Base-by-base conservation (phyloP, 2,113 vertebrate species). In the Tautogolabrus adspersus region DNA sequence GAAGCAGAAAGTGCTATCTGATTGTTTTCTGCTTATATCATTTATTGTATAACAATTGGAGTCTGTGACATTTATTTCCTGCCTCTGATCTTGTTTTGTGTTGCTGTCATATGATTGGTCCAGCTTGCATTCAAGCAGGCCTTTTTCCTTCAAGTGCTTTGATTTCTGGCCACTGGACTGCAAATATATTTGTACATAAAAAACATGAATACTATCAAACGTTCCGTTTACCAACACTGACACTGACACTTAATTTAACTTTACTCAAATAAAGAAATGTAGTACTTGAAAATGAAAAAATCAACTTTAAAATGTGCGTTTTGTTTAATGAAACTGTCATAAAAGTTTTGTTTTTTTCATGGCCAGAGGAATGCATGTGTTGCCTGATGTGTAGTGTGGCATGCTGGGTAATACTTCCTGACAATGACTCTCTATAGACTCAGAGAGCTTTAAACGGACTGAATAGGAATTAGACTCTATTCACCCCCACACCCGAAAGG, bases 391-490 rank as follows among this genome's bases (percentile, higher is more conserved):
- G 34, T 26, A 83, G 86, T 84, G 86, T 77, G 86, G 82, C 82
- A 72, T 88, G 77, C 73, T 85, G 82, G 75, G 66, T 90, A 87
- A 86, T 83, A 79, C 75, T 59, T 70, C 71, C 59, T 79, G 86
- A 92, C 86, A 90, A 84, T 87, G 78, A 77, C 71, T 88, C 57
- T 82, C 82, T 77, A 83, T 83, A 70, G 87, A 81, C 69, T 81
- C 42, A 67, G 71, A 84, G 52, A 76, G 80, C 73, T 75, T 86
- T 79, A 65, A 81, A 84, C 74, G 59, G 68, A 81, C 83, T 91
- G 87, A 91, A 90, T 84, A 81, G 88, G 75, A 89, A 83, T 82
- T 87, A 83, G 67, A 81, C 71, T 87, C 87, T 77, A 81, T 91
- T 92, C 88, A 91, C 46, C 59, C 73, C 76, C 49, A 71, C 74